Conservation (phyloP, 2,797 vertebrate species). For the Dendrocincla fuliginosa region DNA sequence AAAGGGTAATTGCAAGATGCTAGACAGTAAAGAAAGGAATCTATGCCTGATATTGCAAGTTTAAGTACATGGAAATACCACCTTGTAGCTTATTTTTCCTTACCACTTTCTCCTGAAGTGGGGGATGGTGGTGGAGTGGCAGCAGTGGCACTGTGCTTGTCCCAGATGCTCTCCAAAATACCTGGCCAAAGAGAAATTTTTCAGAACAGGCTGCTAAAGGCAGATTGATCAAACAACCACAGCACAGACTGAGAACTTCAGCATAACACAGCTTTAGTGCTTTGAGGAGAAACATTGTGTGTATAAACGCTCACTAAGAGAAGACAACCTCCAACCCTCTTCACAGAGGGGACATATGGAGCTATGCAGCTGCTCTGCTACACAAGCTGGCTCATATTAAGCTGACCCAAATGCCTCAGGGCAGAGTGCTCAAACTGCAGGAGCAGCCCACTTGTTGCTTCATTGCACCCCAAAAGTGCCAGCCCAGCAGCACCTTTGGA, state of each 20-base stretch:
- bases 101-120: slow-evolving; percentile 92
- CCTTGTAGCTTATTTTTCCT: slow-evolving; percentile 18
- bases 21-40: neutral
- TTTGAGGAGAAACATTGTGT: neutral
- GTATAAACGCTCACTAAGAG: neutral
- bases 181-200: slow-evolving; percentile 76
- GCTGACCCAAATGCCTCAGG: neutral
- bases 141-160: slow-evolving; percentile 93
- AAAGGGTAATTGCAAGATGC: neutral
- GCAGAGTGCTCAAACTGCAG: neutral
- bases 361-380: neutral
- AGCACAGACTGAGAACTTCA: accelerated
- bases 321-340: neutral
- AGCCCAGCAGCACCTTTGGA: neutral
- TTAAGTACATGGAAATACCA: neutral
- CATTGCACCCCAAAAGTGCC: accelerated
- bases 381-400: accelerated
- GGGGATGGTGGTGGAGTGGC: slow-evolving; percentile 97
- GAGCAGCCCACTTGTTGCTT: neutral
- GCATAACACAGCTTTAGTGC: neutral
- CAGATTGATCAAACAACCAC: neutral
- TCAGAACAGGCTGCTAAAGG: neutral
- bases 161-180: slow-evolving; percentile 96
- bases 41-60: neutral
- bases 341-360: accelerated